Percentiles rank a stretch among this genome's conserved stretches.
phyloP scores from a whole-genome alignment of 2,888 invertebrate genomes.

The Chorisops tibialis region DNA sequence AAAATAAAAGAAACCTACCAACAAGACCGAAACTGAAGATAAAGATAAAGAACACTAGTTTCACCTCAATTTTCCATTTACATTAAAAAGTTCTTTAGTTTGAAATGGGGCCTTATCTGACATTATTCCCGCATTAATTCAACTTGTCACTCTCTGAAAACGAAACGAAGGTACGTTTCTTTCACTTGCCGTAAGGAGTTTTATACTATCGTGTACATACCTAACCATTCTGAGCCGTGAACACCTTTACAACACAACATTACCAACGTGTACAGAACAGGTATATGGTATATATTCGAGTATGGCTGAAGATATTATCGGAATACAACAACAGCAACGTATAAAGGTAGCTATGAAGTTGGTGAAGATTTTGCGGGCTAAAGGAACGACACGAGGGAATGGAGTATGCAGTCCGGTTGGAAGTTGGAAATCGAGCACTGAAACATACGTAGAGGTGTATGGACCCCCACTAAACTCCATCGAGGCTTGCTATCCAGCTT shows the following conservation, averaged over 20 bases:
- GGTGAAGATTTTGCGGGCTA: no score
- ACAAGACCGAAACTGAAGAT: neutral
- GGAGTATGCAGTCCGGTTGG: neutral
- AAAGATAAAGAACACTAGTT: conserved; percentile 1
- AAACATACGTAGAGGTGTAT: neutral
- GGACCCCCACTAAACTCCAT: no score
- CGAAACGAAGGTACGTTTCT: no score
- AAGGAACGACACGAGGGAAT: neutral
- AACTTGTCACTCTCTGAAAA: conserved; percentile 26
- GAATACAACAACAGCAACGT: no score
- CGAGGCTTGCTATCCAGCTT: neutral
- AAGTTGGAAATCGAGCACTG: neutral
- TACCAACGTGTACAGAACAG: no score
- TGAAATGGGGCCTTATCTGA: conserved; percentile 16
- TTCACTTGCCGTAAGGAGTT: no score
- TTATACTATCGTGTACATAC: no score
- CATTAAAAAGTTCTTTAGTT: conserved; percentile 24
- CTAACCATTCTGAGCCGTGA: no score
- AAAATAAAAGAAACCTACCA: neutral
- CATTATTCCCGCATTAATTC: conserved; percentile 30
- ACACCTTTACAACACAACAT: no score
- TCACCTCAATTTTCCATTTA: conserved; percentile 22
- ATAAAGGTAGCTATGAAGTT: no score
- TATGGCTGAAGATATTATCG: no score
- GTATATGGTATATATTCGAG: no score